A percentile compares a stretch with the other conserved stretches of the same genome.
Evolutionary conservation across 2,113 vertebrate species (phyloP).

Genomic region (Pomatorhinus ruficollis): DNA sequence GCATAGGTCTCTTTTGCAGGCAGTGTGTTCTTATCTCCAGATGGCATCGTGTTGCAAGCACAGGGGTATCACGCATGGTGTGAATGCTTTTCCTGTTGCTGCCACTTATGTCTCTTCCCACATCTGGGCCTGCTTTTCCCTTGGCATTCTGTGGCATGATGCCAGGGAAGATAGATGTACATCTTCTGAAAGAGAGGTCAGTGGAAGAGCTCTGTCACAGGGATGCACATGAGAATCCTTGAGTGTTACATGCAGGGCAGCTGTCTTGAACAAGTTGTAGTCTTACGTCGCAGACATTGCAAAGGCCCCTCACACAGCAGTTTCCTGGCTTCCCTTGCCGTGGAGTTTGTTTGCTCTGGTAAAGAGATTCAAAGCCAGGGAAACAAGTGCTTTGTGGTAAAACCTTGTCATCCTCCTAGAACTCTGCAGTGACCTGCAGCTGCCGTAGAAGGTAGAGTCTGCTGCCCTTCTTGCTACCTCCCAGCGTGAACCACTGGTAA

Average conservation of each 20-base stretch:
- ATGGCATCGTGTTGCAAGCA: background rate
- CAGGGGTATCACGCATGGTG: background rate
- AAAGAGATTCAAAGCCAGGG: background rate
- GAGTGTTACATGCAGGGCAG: background rate
- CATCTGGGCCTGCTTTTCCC: background rate
- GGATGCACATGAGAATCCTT: background rate
- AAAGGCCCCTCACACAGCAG: background rate
- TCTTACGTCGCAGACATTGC: fast-evolving
- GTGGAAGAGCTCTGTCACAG: background rate
- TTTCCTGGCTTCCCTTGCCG: background rate
- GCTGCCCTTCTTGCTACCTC: background rate
- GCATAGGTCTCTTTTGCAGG: background rate
- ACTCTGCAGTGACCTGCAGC: background rate
- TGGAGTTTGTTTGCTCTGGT: background rate
- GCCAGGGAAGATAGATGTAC: background rate
- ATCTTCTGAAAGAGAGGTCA: background rate
- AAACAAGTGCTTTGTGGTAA: background rate
- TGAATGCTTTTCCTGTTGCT: background rate
- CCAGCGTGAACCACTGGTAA: background rate
- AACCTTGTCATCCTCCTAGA: background rate
- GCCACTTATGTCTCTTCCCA: background rate
- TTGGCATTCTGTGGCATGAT: background rate
- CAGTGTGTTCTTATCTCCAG: background rate
- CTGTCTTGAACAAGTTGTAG: background rate
- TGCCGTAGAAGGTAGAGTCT: background rate